Evolutionary conservation across 1,140 invertebrate genomes (phyloP), one percentile per base, ranked within the genome.

Genomic region (Rhyacophila brunnea): DNA sequence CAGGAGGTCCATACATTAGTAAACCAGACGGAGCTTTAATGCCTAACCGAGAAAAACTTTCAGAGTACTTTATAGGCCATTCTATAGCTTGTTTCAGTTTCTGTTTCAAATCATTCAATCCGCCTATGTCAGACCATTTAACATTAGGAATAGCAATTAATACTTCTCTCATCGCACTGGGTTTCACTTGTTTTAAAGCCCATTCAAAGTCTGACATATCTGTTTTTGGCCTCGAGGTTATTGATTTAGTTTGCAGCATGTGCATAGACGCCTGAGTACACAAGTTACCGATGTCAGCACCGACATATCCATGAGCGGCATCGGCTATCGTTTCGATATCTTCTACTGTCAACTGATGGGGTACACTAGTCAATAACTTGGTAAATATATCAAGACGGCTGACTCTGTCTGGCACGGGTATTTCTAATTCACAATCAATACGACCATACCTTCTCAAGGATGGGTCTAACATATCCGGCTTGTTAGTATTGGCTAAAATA

Each of bases 1-100:
- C 98, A 0, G 98, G 97, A 6, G 98, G 97, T 6, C 97, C 98
- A 76, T 93, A 99, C 78, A 99, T 86, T 9, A 99, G 76, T 5
- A 99, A 87, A 1, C 98, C 97, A 67, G 91, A 90, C 0, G 96
- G 96, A 1, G 96, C 93, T 55, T 86, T 86, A 23, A 99, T 95
- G 6, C 96, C 96, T 49, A 99, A 76, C 44, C 92, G 85, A 19
- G 83, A 72, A 76, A 99, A 99, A 63, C 88, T 89, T 65, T 98
- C 93, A 0, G 93, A 88, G 75, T 96, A 85, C 65, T 87, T 88
- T 11, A 96, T 66, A 0, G 95, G 95, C 93, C 93, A 96, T 68
- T 97, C 94, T 6, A 98, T 87, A 4, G 91, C 87, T 75, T 98
- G 91, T 60, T 86, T 83, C 32, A 99, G 71, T 68, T 94, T 90